Percentiles rank a stretch among this genome's conserved stretches.
These are phyloP conservation scores for Troides oblongomaculatus DNA, from an alignment of 2,888 invertebrate species.

Conservation along the genomic window DNA sequence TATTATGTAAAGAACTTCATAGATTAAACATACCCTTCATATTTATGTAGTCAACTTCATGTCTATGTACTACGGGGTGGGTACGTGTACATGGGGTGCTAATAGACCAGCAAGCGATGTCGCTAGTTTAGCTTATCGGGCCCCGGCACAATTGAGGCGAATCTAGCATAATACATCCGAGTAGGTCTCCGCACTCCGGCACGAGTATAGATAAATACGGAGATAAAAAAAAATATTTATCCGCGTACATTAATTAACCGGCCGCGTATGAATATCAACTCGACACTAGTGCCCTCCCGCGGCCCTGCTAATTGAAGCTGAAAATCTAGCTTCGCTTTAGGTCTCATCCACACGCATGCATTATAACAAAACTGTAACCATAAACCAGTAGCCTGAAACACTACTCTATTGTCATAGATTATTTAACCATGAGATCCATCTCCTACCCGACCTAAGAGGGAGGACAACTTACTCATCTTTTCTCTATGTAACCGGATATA, in stretches of 20 bases:
- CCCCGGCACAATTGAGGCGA: conserved; percentile 14
- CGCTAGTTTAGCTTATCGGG: conserved; percentile 4
- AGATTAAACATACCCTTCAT: too few relatives aligned
- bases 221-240: conserved; percentile 11
- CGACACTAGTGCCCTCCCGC: conserved; percentile 34
- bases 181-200: conserved; percentile 1
- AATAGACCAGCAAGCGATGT: neutral
- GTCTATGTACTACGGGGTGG: too few relatives aligned
- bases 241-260: conserved; percentile 37
- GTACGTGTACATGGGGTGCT: too few relatives aligned
- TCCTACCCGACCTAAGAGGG: too few relatives aligned
- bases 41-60: too few relatives aligned
- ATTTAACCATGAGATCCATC: too few relatives aligned
- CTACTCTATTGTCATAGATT: too few relatives aligned
- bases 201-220: conserved; percentile 24
- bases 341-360: conserved; percentile 9
- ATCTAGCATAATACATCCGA: conserved; percentile 23
- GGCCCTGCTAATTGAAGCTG: conserved; percentile 30
- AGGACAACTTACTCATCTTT: too few relatives aligned
- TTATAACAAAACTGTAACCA: neutral
- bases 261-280: conserved; percentile 33
- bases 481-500: too few relatives aligned
- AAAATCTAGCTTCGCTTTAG: conserved; percentile 26
- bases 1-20: too few relatives aligned
- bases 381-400: too few relatives aligned